Conservation (phyloP, 2,888 invertebrate genomes). For the Drymonia ruficornis region DNA sequence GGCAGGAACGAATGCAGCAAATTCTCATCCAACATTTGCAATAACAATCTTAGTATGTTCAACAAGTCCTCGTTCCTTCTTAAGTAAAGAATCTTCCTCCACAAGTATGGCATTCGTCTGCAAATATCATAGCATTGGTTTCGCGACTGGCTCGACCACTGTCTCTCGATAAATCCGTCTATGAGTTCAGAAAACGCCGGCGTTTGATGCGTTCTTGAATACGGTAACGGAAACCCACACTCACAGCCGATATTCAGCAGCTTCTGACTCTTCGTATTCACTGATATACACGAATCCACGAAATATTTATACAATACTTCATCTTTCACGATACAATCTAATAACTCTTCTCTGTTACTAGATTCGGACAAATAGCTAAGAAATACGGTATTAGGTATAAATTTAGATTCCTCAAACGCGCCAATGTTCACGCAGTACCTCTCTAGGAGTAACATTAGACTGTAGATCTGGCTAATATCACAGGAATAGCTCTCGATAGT, state of each 20-base stretch:
- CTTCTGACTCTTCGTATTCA: constrained; percentile 75
- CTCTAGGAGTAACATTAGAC: constrained; percentile 69
- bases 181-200: constrained; percentile 84
- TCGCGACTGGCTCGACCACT: constrained; percentile 69
- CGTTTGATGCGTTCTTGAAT: constrained; percentile 64
- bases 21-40: constrained; percentile 86
- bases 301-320: constrained; percentile 79
- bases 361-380: constrained; percentile 68
- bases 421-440: constrained; percentile 72
- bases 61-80: constrained; percentile 77
- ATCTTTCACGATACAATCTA: constrained; percentile 66
- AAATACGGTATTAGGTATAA: constrained; percentile 71
- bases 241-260: constrained; percentile 77
- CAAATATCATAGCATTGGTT: constrained; percentile 82
- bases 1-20: constrained; percentile 82
- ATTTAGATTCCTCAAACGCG: constrained; percentile 69
- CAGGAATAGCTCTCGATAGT: constrained; percentile 70
- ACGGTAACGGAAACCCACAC: constrained; percentile 86
- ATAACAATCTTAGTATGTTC: constrained; percentile 80
- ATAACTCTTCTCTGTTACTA: constrained; percentile 49
- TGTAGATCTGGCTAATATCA: constrained; percentile 76
- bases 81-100: constrained; percentile 84
- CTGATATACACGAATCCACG: constrained; percentile 83
- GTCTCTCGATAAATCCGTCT: constrained; percentile 81
- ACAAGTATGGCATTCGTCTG: constrained; percentile 86